These are phyloP conservation scores for Ophion obscuratus DNA, from an alignment of 2,888 invertebrate species.

Conservation along the genomic window DNA sequence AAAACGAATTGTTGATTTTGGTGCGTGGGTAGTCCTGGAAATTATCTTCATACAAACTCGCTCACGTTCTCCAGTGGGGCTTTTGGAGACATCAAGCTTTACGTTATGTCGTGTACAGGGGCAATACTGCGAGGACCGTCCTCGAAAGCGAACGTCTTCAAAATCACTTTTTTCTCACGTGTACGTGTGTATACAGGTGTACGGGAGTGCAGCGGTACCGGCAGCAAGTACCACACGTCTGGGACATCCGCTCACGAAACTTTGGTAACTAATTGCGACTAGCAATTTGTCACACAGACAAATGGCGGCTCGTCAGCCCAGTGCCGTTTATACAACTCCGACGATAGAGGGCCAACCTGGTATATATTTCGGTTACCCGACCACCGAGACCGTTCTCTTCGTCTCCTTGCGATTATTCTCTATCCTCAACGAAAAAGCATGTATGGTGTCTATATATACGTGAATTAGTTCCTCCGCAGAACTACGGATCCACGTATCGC, in stretches of 20 bases:
- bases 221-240: constrained; percentile 59
- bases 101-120: too few species aligned
- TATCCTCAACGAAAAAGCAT: constrained; percentile 25
- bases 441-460: background rate
- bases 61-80: too few species aligned
- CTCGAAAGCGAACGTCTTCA: too few species aligned
- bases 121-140: too few species aligned
- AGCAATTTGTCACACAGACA: constrained; percentile 81
- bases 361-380: constrained; percentile 39
- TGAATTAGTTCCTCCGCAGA: background rate
- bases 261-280: constrained; percentile 81
- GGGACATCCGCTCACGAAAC: constrained; percentile 77
- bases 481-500: background rate
- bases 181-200: background rate
- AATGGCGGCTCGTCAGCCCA: constrained; percentile 79
- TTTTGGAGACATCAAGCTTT: too few species aligned
- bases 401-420: constrained; percentile 22
- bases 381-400: constrained; percentile 38
- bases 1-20: too few species aligned
- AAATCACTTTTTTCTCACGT: background rate
- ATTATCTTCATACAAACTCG: too few species aligned
- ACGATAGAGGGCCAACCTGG: constrained; percentile 18
- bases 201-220: background rate
- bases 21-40: too few species aligned
- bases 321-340: constrained; percentile 67